phyloP scores from a whole-genome alignment of 2,113 vertebrate genomes.

The Chamaetylas fuelleborni region DNA sequence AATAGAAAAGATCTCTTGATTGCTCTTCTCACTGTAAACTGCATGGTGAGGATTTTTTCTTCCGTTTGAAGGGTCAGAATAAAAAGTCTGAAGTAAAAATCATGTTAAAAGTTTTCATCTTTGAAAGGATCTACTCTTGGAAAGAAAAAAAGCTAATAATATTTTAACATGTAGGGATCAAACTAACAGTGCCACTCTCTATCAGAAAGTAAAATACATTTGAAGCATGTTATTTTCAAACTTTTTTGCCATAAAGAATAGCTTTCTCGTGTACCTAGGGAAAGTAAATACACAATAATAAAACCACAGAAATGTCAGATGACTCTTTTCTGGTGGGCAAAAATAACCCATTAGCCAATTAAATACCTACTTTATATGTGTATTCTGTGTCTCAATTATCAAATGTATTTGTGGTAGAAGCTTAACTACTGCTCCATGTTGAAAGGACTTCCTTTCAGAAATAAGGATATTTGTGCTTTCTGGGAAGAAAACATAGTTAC shows the following conservation, averaged over 20 bases:
- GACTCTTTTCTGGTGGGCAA: not conserved
- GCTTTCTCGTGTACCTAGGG: not conserved
- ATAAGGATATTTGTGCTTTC: not conserved
- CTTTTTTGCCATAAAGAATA: slow-evolving; percentile 3
- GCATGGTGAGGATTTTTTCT: not conserved
- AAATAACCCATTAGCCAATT: not conserved
- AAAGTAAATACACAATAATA: not conserved
- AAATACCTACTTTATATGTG: no score
- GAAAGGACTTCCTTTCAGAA: no score
- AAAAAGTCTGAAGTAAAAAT: slow-evolving; percentile 15
- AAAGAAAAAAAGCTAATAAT: slow-evolving; percentile 10
- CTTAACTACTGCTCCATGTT: no score
- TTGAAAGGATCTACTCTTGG: not conserved
- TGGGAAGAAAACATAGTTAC: not conserved
- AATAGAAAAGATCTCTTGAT: slow-evolving; percentile 31
- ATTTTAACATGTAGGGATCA: slow-evolving; percentile 31
- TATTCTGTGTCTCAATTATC: no score
- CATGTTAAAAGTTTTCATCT: not conserved
- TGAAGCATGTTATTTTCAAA: slow-evolving; percentile 6
- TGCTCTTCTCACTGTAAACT: not conserved
- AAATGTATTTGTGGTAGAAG: no score
- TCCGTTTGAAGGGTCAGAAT: slow-evolving; percentile 24
- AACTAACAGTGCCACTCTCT: not conserved
- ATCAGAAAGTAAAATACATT: slow-evolving; percentile 18
- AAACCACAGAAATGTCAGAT: not conserved